Conservation (phyloP, 2,113 vertebrate genomes). For the Gymnorhina tibicen region DNA sequence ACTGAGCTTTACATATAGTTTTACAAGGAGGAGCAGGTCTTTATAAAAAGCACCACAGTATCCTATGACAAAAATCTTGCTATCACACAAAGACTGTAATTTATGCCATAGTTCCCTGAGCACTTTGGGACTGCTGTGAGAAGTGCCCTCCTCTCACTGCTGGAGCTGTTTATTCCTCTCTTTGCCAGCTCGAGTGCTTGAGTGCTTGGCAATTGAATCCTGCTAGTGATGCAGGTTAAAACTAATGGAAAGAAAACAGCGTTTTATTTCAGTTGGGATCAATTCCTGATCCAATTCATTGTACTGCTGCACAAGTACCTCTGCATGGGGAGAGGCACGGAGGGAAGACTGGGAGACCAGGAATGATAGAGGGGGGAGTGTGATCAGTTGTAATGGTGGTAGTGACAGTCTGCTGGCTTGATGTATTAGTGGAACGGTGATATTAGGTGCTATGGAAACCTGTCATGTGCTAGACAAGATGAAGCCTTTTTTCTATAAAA, state of each 20-base stretch:
- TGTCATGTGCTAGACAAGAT: background rate
- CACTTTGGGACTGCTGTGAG: background rate
- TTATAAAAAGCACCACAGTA: background rate
- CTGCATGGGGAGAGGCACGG: background rate
- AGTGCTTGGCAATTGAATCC: background rate
- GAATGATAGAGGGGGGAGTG: background rate
- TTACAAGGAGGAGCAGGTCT: background rate
- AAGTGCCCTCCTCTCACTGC: background rate
- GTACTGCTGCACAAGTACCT: background rate
- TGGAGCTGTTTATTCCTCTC: background rate
- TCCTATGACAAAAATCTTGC: background rate
- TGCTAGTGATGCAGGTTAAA: background rate
- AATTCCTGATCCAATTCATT: background rate
- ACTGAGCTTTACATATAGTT: background rate
- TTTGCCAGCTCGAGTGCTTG: background rate
- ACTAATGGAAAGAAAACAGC: background rate
- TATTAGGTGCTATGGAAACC: background rate
- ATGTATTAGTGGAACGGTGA: background rate
- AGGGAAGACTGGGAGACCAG: background rate
- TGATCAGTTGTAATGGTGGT: background rate
- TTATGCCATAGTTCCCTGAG: background rate
- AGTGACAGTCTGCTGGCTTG: background rate
- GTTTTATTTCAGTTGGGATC: background rate
- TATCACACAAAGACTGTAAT: background rate
- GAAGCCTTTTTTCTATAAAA: background rate